Evolutionary conservation across 2,888 invertebrate species (phyloP).

Genomic region (Tenthredo amoena): DNA sequence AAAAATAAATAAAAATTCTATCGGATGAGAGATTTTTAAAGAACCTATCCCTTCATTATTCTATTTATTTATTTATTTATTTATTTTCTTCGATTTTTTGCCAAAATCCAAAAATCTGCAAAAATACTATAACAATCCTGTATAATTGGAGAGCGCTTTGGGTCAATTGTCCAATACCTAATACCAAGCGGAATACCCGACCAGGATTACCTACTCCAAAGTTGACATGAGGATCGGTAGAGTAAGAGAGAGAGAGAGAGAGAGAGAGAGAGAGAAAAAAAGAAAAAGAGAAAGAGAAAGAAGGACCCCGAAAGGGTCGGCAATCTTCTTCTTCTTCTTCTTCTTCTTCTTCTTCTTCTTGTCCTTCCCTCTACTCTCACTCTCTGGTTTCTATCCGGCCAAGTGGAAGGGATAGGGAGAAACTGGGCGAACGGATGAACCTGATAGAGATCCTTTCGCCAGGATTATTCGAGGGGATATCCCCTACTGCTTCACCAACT

Average conservation of each 20-base stretch:
- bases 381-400: not conserved
- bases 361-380: not conserved
- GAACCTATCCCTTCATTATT: not conserved
- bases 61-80: too few relatives aligned
- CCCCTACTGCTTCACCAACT: not conserved
- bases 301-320: not conserved
- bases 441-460: slow-evolving; percentile 5
- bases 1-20: not conserved
- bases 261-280: not conserved
- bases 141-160: not conserved
- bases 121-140: not conserved
- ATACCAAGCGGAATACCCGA: not conserved
- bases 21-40: too few relatives aligned
- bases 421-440: not conserved
- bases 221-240: not conserved
- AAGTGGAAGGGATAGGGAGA: not conserved
- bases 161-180: not conserved
- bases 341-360: not conserved
- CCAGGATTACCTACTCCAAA: not conserved
- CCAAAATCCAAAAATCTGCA: not conserved
- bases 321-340: not conserved
- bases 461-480: not conserved
- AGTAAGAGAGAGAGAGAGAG: not conserved
- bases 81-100: not conserved
- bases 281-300: not conserved